phyloP scores from a whole-genome alignment of 1,140 invertebrate genomes.

The Pseudoatta argentina region DNA sequence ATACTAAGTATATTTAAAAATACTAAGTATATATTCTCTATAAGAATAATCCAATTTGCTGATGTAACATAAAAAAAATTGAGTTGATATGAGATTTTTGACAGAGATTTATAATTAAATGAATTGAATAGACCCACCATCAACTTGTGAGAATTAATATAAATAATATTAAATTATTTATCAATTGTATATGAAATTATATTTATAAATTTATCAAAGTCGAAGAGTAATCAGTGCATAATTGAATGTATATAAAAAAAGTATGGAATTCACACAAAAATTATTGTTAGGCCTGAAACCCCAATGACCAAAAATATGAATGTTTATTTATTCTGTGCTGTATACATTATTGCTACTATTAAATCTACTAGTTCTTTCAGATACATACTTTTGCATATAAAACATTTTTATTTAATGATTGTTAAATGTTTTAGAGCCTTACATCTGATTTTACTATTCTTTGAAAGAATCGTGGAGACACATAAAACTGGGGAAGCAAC shows the following conservation, averaged over 20 bases:
- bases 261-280: background rate
- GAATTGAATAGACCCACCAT: too few species aligned
- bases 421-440: slow-evolving; percentile 86
- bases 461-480: slow-evolving; percentile 87
- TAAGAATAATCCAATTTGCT: too few species aligned
- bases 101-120: too few species aligned
- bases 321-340: background rate
- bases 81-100: too few species aligned
- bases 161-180: too few species aligned
- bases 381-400: background rate
- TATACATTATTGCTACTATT: background rate
- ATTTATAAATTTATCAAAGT: background rate
- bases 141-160: too few species aligned
- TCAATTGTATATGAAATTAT: too few species aligned
- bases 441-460: slow-evolving; percentile 88
- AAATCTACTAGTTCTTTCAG: background rate
- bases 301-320: background rate
- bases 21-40: too few species aligned
- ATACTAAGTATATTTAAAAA: too few species aligned
- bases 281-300: background rate
- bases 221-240: background rate
- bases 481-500: slow-evolving; percentile 82
- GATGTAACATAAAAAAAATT: too few species aligned
- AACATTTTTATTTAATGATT: background rate
- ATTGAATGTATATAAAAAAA: background rate